Conservation (phyloP, 2,113 vertebrate species). For the Pimephales promelas region DNA sequence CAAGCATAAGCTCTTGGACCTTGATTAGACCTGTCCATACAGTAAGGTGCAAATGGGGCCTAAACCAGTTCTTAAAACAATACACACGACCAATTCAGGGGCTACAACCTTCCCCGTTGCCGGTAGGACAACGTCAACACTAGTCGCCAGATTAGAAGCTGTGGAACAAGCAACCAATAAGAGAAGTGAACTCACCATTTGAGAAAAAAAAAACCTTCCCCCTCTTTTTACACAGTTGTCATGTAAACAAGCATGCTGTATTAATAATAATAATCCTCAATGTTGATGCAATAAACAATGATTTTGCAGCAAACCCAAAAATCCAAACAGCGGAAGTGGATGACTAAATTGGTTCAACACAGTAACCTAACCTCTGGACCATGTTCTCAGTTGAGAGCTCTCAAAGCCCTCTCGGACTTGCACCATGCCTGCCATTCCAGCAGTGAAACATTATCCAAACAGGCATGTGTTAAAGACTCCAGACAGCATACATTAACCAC, state of each 20-base stretch:
- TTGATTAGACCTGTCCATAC: neutral
- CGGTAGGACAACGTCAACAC: neutral
- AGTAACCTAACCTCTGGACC: slow-evolving; percentile 45
- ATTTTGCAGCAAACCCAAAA: neutral
- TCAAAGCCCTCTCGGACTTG: neutral
- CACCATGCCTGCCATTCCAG: slow-evolving; percentile 30
- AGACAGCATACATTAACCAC: neutral
- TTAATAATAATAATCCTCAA: slow-evolving; percentile 7
- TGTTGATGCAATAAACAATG: slow-evolving; percentile 33
- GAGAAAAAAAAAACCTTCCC: neutral
- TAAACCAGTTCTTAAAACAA: neutral
- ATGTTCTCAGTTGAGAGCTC: slow-evolving; percentile 32
- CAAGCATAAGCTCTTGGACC: neutral
- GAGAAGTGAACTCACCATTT: neutral
- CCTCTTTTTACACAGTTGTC: neutral
- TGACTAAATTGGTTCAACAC: slow-evolving; percentile 5
- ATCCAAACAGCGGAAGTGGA: neutral
- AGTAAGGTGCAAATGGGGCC: neutral
- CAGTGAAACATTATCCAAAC: slow-evolving; percentile 11
- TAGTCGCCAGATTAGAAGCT: neutral
- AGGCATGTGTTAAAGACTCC: slow-evolving; percentile 14
- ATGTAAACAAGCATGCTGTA: slow-evolving; percentile 1
- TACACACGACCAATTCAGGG: neutral
- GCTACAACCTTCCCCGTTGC: neutral
- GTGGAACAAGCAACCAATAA: neutral